Percentiles rank a stretch among this genome's conserved stretches.
Evolutionary conservation across 2,113 vertebrate genomes (phyloP).

Genomic region (Deroptyus accipitrinus): DNA sequence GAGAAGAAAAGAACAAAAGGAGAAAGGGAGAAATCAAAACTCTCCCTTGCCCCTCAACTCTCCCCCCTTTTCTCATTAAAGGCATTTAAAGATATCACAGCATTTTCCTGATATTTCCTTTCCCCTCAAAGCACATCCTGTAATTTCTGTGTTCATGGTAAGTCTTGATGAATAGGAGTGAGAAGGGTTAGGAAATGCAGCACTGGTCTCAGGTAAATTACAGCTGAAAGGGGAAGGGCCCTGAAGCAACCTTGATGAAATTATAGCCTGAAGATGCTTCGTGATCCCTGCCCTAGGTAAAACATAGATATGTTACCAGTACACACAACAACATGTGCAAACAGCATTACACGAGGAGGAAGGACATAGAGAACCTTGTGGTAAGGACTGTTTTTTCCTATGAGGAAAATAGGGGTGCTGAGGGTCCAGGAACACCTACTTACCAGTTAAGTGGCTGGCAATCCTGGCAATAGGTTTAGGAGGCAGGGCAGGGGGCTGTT

Average conservation of each 20-base stretch:
- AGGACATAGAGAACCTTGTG: neutral
- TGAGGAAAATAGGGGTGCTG: conserved; percentile 11
- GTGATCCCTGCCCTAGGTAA: neutral
- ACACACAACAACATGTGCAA: neutral
- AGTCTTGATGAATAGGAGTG: neutral
- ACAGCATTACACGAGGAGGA: neutral
- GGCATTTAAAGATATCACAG: neutral
- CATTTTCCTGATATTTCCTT: conserved; percentile 1
- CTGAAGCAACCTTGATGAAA: neutral
- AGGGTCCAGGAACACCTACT: conserved; percentile 65
- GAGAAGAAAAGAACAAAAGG: neutral
- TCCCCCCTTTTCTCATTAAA: neutral
- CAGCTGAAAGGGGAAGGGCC: neutral
- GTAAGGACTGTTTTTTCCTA: neutral
- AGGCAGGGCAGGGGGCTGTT: conserved; percentile 97
- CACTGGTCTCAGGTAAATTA: neutral
- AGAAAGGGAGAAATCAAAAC: neutral
- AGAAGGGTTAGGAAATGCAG: neutral
- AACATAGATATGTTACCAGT: neutral
- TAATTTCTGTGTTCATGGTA: neutral
- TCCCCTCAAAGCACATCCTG: conserved; percentile 18
- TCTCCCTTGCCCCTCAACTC: neutral
- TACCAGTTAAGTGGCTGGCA: conserved; percentile 94
- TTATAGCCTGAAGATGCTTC: neutral
- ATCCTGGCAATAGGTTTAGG: conserved; percentile 96